A percentile compares a stretch with the other conserved stretches of the same genome.
Conservation (phyloP, 2,113 vertebrate genomes). For the Mola mola region DNA sequence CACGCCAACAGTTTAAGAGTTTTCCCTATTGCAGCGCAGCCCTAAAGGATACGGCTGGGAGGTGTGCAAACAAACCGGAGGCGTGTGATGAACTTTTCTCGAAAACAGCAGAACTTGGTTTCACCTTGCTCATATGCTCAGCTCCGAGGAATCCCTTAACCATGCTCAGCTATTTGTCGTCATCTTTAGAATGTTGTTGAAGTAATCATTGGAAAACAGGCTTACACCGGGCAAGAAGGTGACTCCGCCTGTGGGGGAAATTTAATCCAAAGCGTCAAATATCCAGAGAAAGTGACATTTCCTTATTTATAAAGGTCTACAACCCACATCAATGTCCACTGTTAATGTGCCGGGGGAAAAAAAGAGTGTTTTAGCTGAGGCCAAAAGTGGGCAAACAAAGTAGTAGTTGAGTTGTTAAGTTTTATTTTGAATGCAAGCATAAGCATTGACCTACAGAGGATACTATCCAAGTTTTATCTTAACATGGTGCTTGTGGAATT, state of each 20-base stretch:
- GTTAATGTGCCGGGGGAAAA: slow-evolving; percentile 4
- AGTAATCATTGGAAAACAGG: slow-evolving; percentile 38
- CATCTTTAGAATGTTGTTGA: slow-evolving; percentile 12
- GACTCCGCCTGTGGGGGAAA: neutral
- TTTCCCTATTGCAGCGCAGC: slow-evolving; percentile 43
- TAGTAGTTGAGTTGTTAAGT: no score
- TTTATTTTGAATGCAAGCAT: no score
- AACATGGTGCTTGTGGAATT: no score
- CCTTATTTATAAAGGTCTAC: slow-evolving; percentile 13
- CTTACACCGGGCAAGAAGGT: slow-evolving; percentile 14
- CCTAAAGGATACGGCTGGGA: slow-evolving; percentile 48
- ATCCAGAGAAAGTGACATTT: slow-evolving; percentile 22
- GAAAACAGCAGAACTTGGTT: no score
- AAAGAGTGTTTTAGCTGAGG: no score
- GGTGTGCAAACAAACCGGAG: slow-evolving; percentile 29
- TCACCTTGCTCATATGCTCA: neutral
- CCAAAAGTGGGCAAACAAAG: no score
- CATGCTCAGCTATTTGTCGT: slow-evolving; percentile 2
- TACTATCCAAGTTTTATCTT: no score
- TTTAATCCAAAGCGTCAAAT: slow-evolving; percentile 22
- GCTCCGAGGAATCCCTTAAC: neutral
- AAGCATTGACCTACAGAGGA: no score
- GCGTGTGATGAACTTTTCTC: slow-evolving; percentile 10
- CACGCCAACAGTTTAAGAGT: slow-evolving; percentile 64
- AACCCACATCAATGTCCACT: slow-evolving; percentile 11